A percentile compares a stretch with the other conserved stretches of the same genome.
Evolutionary conservation across 2,888 invertebrate species (phyloP).

Genomic region (Chorisops tibialis): DNA sequence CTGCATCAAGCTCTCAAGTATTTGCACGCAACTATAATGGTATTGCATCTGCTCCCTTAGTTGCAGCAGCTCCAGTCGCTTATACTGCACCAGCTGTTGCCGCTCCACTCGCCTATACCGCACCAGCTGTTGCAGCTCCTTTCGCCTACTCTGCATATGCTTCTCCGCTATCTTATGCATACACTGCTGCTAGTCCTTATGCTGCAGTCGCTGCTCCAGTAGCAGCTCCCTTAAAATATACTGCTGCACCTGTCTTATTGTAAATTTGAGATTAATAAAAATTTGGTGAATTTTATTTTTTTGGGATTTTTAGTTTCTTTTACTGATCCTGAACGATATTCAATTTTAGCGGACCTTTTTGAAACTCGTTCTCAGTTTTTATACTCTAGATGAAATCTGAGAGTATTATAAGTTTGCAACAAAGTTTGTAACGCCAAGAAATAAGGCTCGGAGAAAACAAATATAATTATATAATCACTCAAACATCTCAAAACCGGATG

Average conservation of each 20-base stretch:
- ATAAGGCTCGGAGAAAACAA: too few species aligned
- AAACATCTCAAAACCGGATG: too few species aligned
- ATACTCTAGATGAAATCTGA: too few species aligned
- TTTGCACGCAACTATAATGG: constrained; percentile 62
- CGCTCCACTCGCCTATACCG: constrained; percentile 34
- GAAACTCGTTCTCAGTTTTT: too few species aligned
- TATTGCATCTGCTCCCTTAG: constrained; percentile 55
- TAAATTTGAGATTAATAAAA: constrained; percentile 2
- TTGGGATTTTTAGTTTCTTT: too few species aligned
- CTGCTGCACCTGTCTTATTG: constrained; percentile 45
- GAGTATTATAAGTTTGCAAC: too few species aligned
- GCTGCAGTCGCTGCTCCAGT: constrained; percentile 47
- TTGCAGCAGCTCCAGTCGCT: constrained; percentile 58
- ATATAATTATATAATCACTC: too few species aligned
- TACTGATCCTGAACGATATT: too few species aligned
- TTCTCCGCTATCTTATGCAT: constrained; percentile 51
- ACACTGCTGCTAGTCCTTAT: constrained; percentile 32
- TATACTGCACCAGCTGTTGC: constrained; percentile 58
- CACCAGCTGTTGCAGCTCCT: constrained; percentile 42
- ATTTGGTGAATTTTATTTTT: too few species aligned
- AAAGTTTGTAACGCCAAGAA: too few species aligned
- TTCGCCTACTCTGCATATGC: constrained; percentile 53
- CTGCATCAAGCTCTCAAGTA: constrained; percentile 64
- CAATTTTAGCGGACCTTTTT: too few species aligned
- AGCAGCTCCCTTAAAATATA: constrained; percentile 40